Base-by-base conservation (phyloP, 2,113 vertebrate genomes). In the Pluvianellus socialis region DNA sequence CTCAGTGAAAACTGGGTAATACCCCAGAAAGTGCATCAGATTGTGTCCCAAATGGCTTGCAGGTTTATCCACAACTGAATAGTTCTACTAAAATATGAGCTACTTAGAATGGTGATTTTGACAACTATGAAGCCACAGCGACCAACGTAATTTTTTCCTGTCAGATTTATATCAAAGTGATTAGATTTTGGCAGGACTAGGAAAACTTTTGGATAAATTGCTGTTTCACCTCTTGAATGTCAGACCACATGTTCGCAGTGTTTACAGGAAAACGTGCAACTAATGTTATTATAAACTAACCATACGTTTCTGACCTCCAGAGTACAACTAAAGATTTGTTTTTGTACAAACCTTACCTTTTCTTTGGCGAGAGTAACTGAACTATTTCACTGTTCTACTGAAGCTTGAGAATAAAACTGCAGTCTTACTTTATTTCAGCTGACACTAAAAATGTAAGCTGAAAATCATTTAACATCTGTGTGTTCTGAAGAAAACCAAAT, bases 391-490 rank as follows among this genome's bases (percentile, higher is more conserved):
- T 49, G 42, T 59, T 88, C 16, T 30, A 65, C 30, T 88, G 45
- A 59, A 62, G 79, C 35, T 44, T 53, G 32, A 74, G 62, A 90
- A 88, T 74, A 86, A 94, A 92, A 74, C 24, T 67, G 24, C 33
- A 84, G 55, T 84, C n/a, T 87, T 42, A 73, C 14, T 86, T 75
- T 80, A 72, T 77, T 91, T 94, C 81, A 82, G 86, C 30, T 83
- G 67, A 77, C 12, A 71, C 53, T 73, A 90, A 90, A 73, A 94
- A 76, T 76, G 58, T 7, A 35, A 74, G 79, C 21, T 83, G 82
- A 91, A 86, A 93, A 92, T 66, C 16, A 71, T n/a, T 66, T 72
- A 91, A 94, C 80, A 94, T 92, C 90, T 89, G 77, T 89, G 63
- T 83, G 67, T 90, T 95, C 81, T 83, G 47, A 92, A 86, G 81